A percentile compares a stretch with the other conserved stretches of the same genome.
phyloP scores from a whole-genome alignment of 2,113 vertebrate species.

The Aramus guarauna region DNA sequence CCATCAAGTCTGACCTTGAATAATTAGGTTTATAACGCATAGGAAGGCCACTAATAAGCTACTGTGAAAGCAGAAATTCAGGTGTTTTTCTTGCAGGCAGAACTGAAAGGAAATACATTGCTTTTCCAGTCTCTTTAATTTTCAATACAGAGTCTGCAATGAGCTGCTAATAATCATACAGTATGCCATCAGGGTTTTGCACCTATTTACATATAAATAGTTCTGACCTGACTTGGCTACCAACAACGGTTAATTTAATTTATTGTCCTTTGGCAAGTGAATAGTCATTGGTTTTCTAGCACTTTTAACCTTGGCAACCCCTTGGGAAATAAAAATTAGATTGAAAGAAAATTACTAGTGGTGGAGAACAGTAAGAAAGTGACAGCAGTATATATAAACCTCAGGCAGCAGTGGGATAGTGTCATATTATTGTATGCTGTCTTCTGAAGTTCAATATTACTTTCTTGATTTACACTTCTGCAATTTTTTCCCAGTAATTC shows the following conservation, averaged over 20 bases:
- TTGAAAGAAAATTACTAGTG: slow-evolving; percentile 81
- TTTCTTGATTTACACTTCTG: slow-evolving; percentile 71
- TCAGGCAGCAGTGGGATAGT: slow-evolving; percentile 68
- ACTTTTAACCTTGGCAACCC: slow-evolving; percentile 81
- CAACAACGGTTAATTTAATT: slow-evolving; percentile 79
- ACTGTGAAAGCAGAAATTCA: not conserved
- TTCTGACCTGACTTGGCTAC: slow-evolving; percentile 68
- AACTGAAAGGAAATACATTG: not conserved
- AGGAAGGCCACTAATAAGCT: not conserved
- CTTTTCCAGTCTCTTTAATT: slow-evolving; percentile 39
- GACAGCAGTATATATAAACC: slow-evolving; percentile 83
- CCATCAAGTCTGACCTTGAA: not conserved
- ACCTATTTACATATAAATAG: slow-evolving; percentile 82
- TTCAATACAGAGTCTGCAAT: slow-evolving; percentile 53
- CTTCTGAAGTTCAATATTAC: slow-evolving; percentile 74
- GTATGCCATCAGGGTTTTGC: slow-evolving; percentile 51
- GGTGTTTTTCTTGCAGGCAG: slow-evolving; percentile 23
- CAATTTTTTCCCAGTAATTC: slow-evolving; percentile 49
- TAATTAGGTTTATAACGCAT: not conserved
- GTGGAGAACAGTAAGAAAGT: slow-evolving; percentile 77
- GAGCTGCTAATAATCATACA: slow-evolving; percentile 64
- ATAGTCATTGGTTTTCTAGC: slow-evolving; percentile 75
- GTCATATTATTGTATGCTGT: slow-evolving; percentile 74
- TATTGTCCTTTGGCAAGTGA: slow-evolving; percentile 77
- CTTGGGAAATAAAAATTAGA: slow-evolving; percentile 85